Evolutionary conservation across 2,797 vertebrate species (phyloP).

Genomic region (Chloroceryle amazona): DNA sequence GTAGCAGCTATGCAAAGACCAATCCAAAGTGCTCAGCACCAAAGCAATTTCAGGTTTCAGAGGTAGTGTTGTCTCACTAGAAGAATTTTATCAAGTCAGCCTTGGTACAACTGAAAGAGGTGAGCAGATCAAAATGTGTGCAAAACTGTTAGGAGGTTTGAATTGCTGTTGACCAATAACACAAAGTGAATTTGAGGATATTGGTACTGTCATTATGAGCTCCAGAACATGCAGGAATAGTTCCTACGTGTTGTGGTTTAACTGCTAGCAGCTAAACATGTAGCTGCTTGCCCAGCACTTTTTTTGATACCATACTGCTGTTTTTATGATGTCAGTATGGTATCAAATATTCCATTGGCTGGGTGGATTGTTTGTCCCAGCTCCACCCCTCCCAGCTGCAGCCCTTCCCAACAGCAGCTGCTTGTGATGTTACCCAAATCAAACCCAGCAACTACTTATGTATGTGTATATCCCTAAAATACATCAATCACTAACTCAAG

Average conservation of each 20-base stretch:
- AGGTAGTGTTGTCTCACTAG: background rate
- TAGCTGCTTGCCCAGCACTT: too few relatives aligned
- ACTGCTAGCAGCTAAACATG: too few relatives aligned
- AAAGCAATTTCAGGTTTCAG: background rate
- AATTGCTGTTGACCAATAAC: background rate
- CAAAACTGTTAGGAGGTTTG: background rate
- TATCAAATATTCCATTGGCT: too few relatives aligned
- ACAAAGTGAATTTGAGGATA: background rate
- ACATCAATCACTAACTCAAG: background rate
- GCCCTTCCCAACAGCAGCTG: too few relatives aligned
- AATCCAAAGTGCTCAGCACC: background rate
- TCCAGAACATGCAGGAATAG: background rate
- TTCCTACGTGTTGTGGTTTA: background rate
- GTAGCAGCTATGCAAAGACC: background rate
- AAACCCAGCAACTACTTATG: too few relatives aligned
- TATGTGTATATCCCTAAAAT: background rate
- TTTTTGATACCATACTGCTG: too few relatives aligned
- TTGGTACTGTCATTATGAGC: background rate
- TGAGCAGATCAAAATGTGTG: background rate
- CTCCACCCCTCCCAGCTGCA: too few relatives aligned
- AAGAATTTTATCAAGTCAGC: background rate
- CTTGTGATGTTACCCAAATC: too few relatives aligned
- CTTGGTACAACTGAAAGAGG: background rate
- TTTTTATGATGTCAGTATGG: too few relatives aligned
- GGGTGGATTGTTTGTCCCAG: too few relatives aligned